These are phyloP conservation scores for Toxostoma redivivum DNA, from an alignment of 2,113 vertebrate genomes.

Conservation along the genomic window DNA sequence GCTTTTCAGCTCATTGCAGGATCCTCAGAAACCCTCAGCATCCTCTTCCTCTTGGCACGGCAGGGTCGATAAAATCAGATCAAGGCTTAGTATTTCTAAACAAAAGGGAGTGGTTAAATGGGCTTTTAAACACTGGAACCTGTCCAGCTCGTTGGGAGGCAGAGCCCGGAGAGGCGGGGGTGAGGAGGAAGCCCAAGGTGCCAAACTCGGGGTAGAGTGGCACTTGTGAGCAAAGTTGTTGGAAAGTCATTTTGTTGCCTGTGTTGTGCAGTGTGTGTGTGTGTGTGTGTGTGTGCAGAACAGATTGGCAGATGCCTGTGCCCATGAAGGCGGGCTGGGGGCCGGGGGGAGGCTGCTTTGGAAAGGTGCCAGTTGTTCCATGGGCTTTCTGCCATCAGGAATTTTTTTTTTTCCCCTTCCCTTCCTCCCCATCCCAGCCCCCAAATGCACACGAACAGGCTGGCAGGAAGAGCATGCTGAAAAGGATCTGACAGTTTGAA, in stretches of 20 bases:
- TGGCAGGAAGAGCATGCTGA: conserved; percentile 65
- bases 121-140: conserved; percentile 63
- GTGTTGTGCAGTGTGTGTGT: neutral
- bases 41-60: conserved; percentile 48
- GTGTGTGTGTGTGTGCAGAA: conserved; percentile 6
- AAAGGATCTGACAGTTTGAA: conserved; percentile 70
- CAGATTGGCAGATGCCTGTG: conserved; percentile 66
- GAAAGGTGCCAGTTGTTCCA: conserved; percentile 59
- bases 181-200: conserved; percentile 17
- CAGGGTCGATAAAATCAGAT: conserved; percentile 62
- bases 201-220: conserved; percentile 41
- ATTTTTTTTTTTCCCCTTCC: neutral
- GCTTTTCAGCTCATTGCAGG: conserved; percentile 7
- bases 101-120: conserved; percentile 64
- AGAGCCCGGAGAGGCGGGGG: neutral
- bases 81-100: conserved; percentile 51
- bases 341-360: conserved; percentile 35
- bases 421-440: conserved; percentile 30
- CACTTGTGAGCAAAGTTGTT: conserved; percentile 66
- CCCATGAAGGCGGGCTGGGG: conserved; percentile 43
- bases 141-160: conserved; percentile 51
- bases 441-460: conserved; percentile 2
- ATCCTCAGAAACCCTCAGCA: conserved; percentile 30
- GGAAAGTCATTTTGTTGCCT: conserved; percentile 53
- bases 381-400: conserved; percentile 62